Evolutionary conservation across 2,888 invertebrate genomes (phyloP).

Genomic region (Urechis unicinctus): DNA sequence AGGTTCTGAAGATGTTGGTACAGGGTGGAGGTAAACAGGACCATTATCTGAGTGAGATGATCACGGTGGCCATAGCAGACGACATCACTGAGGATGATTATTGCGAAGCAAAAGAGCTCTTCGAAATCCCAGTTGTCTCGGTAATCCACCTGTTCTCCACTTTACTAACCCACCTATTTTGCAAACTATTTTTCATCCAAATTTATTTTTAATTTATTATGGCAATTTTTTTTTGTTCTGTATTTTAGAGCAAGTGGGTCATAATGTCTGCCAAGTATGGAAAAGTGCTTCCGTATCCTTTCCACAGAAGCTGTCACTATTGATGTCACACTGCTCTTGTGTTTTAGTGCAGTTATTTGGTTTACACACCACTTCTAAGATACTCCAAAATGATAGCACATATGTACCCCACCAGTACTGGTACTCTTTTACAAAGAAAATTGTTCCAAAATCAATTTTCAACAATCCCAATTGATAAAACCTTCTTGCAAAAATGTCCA

Average conservation of each 20-base stretch:
- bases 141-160: slow-evolving; percentile 26
- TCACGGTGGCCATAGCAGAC: slow-evolving; percentile 85
- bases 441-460: too few relatives aligned
- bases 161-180: background rate
- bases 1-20: slow-evolving; percentile 59
- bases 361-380: too few relatives aligned
- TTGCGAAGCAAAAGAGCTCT: slow-evolving; percentile 83
- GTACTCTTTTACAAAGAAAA: too few relatives aligned
- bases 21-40: slow-evolving; percentile 82
- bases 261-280: slow-evolving; percentile 58
- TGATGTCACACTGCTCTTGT: background rate
- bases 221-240: background rate
- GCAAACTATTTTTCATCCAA: background rate
- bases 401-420: too few relatives aligned
- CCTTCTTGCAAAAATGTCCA: too few relatives aligned
- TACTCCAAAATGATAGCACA: too few relatives aligned
- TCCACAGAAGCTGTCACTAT: background rate
- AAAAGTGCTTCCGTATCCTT: slow-evolving; percentile 58
- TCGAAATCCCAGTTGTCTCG: slow-evolving; percentile 84
- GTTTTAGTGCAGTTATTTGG: too few relatives aligned
- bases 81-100: slow-evolving; percentile 58
- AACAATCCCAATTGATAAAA: too few relatives aligned
- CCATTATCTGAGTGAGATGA: slow-evolving; percentile 82
- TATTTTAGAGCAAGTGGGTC: slow-evolving; percentile 64
- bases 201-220: background rate